Evolutionary conservation across 1,140 invertebrate genomes (phyloP).

Genomic region (Notospermus geniculatus): DNA sequence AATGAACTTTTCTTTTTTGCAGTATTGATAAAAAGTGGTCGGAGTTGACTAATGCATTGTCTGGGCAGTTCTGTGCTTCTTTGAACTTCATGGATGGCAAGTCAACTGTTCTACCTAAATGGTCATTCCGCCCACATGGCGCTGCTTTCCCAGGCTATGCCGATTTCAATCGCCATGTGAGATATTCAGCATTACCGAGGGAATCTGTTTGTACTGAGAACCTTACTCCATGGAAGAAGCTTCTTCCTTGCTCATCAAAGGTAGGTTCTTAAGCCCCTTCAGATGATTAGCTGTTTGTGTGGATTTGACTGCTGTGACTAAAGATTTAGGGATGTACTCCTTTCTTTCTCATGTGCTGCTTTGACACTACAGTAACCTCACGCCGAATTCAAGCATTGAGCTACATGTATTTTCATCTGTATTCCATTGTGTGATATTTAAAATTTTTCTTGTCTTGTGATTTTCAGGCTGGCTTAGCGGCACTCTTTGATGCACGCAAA

Average conservation of each 20-base stretch:
- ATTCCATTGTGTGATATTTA: no score
- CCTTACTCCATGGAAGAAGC: slow-evolving; percentile 95
- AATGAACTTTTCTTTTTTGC: slow-evolving; percentile 22
- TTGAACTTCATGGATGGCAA: slow-evolving; percentile 91
- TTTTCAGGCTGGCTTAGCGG: slow-evolving; percentile 73
- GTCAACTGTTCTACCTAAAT: slow-evolving; percentile 80
- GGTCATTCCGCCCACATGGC: slow-evolving; percentile 76
- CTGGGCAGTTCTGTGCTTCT: slow-evolving; percentile 92
- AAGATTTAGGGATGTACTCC: no score
- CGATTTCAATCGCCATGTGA: slow-evolving; percentile 51
- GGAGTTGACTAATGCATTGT: slow-evolving; percentile 81
- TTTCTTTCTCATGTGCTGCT: no score
- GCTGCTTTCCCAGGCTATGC: slow-evolving; percentile 56
- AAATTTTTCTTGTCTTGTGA: slow-evolving; percentile 60
- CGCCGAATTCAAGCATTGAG: no score
- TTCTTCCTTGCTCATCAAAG: slow-evolving; percentile 76
- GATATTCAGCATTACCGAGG: slow-evolving; percentile 84
- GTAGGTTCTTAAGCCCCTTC: no score
- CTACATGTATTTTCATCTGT: no score
- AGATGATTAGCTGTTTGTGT: no score
- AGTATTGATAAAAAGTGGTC: slow-evolving; percentile 81
- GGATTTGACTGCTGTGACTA: no score
- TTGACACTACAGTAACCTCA: no score
- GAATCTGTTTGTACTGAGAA: slow-evolving; percentile 99
- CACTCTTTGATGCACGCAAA: slow-evolving; percentile 83